Evolutionary conservation across 2,888 invertebrate genomes (phyloP), one percentile per base, ranked within the genome.

Genomic region (Trichogramma dendrolimi): DNA sequence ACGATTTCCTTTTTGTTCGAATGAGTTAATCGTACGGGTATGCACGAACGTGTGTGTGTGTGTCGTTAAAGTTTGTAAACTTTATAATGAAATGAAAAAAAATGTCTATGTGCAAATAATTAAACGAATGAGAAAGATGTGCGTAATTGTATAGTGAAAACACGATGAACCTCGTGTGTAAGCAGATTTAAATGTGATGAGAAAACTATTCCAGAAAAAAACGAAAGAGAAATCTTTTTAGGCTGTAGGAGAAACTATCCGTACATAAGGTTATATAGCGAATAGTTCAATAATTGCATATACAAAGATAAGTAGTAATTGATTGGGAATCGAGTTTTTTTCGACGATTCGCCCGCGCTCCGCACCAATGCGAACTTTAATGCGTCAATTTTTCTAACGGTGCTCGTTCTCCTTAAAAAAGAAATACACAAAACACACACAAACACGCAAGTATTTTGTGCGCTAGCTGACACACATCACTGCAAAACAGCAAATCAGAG

Each of bases 21-120:
- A 27, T 27, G 27, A 27, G 27, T 27, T 27, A 27, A 27, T 56
- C 48, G 55, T 49, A 54, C 48, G 56, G 56, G 54, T 6, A 54
- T 55, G 49, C 51, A 47, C 10, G 59, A 40, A 52, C 50, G 56
- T 43, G 61, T 57, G 61, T 70, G 71, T 69, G 69, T 75, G 70
- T 70, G 71, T 72, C 74, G 75, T 76, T 76, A 73, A 73, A 71
- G 74, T 75, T 76, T 76, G 69, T 70, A 75, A 76, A 76, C 75
- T 76, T 75, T 76, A 76, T 65, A 59, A 58, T 60, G 27, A 27
- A 27, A 27, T 65, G 60, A 58, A 63, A 27, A 27, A 27, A 27
- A 62, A 58, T 27, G 55, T 65, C n/a, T 52, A 55, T 58, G 65
- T 64, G 64, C 60, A 52, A 47, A 40, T 48, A 55, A 57, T 55